Conservation (phyloP, 2,888 invertebrate genomes). For the Acronicta leporina region DNA sequence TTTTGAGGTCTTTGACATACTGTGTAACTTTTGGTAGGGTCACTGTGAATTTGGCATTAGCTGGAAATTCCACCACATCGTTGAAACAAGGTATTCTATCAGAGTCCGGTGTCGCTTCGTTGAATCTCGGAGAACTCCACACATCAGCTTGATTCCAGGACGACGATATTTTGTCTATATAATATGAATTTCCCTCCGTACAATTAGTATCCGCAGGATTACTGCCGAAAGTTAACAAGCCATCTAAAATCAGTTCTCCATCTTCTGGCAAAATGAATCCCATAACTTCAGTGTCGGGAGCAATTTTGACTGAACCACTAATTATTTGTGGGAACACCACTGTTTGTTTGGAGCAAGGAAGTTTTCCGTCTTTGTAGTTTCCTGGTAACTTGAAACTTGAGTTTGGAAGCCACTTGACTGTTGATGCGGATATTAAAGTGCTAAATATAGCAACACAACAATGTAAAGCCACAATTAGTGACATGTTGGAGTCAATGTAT, state of each 20-base stretch:
- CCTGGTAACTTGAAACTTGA: slow-evolving; percentile 74
- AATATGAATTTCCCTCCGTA: slow-evolving; percentile 69
- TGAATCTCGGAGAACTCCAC: slow-evolving; percentile 80
- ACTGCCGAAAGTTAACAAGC: slow-evolving; percentile 68
- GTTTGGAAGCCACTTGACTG: slow-evolving; percentile 79
- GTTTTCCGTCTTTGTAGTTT: slow-evolving; percentile 74
- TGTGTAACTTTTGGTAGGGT: slow-evolving; percentile 69
- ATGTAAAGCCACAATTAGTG: slow-evolving; percentile 22
- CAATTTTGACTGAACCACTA: slow-evolving; percentile 66
- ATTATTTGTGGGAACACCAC: slow-evolving; percentile 77
- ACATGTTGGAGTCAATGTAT: slow-evolving; percentile 52
- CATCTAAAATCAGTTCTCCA: slow-evolving; percentile 78
- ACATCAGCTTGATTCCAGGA: slow-evolving; percentile 80
- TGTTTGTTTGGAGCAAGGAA: slow-evolving; percentile 80
- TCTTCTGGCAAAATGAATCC: slow-evolving; percentile 78
- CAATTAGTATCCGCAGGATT: slow-evolving; percentile 67
- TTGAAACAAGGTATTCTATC: slow-evolving; percentile 84
- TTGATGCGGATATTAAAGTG: slow-evolving; percentile 60
- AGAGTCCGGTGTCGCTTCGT: slow-evolving; percentile 84
- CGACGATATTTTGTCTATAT: slow-evolving; percentile 68
- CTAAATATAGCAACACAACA: slow-evolving; percentile 42
- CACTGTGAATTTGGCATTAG: slow-evolving; percentile 67
- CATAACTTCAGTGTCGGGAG: slow-evolving; percentile 63
- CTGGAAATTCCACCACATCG: slow-evolving; percentile 80
- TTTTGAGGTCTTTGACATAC: slow-evolving; percentile 60